Evolutionary conservation across 2,888 invertebrate species (phyloP).

Genomic region (Microplitis manilae): DNA sequence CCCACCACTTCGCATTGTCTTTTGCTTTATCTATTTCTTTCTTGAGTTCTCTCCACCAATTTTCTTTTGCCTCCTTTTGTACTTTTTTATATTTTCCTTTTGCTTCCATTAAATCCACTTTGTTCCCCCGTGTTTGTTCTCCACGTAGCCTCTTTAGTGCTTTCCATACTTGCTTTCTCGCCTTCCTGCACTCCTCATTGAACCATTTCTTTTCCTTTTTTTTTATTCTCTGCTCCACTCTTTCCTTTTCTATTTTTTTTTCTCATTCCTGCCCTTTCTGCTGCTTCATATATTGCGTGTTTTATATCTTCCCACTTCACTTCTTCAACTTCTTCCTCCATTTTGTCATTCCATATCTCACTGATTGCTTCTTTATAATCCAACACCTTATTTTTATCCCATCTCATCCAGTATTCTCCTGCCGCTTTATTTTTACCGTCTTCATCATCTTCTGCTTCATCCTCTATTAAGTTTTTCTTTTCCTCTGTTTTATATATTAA

Average conservation of each 20-base stretch:
- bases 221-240: not conserved
- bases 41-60: not conserved
- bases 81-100: not conserved
- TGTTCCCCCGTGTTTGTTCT: constrained; percentile 2
- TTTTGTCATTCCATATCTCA: no score
- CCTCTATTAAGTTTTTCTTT: not conserved
- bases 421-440: no score
- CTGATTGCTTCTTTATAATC: no score
- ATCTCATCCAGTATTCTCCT: no score
- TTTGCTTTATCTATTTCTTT: not conserved
- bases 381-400: no score
- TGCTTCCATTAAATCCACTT: constrained; percentile 26
- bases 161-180: constrained; percentile 11
- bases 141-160: constrained; percentile 1
- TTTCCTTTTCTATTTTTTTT: not conserved
- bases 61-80: not conserved
- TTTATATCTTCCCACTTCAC: no score
- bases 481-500: not conserved
- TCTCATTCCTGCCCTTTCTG: not conserved
- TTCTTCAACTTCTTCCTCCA: no score
- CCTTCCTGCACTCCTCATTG: constrained; percentile 15
- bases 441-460: not conserved
- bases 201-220: not conserved
- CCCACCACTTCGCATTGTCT: not conserved
- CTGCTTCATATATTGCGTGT: no score